Evolutionary conservation across 1,140 invertebrate genomes (phyloP).

Genomic region (Arion vulgaris): DNA sequence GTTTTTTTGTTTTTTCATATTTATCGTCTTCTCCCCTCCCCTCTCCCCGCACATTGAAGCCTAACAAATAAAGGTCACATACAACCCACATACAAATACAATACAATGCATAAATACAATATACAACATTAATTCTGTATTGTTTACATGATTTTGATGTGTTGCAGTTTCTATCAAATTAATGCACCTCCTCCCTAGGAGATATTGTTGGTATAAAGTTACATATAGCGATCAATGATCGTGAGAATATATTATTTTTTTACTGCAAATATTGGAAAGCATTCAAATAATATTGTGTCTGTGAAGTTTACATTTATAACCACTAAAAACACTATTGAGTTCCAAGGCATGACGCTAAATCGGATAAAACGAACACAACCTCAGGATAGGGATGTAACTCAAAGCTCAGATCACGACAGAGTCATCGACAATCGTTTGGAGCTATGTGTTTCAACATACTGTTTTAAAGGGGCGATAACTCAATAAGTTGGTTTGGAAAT

Average conservation of each 20-base stretch:
- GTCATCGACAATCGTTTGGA: constrained; percentile 1
- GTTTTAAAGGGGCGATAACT: background rate
- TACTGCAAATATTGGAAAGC: background rate
- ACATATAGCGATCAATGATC: background rate
- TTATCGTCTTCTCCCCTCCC: too few species aligned
- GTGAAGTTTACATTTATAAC: background rate
- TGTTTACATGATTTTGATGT: too few species aligned
- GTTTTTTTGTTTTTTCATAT: too few species aligned
- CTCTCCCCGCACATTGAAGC: too few species aligned
- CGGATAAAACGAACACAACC: background rate
- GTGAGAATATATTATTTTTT: background rate
- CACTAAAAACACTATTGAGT: background rate
- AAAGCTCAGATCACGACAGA: background rate
- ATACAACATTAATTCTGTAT: too few species aligned
- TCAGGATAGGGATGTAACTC: background rate
- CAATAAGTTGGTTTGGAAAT: background rate
- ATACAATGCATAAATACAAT: too few species aligned
- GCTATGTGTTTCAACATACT: background rate
- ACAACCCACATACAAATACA: too few species aligned
- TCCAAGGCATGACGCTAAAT: background rate
- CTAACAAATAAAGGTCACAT: too few species aligned
- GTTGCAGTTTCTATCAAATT: too few species aligned
- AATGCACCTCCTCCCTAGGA: too few species aligned
- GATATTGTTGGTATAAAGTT: background rate
- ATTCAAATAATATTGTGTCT: background rate